These are phyloP conservation scores for Rhyacichthys aspro DNA, from an alignment of 2,797 vertebrate genomes.

Conservation along the genomic window DNA sequence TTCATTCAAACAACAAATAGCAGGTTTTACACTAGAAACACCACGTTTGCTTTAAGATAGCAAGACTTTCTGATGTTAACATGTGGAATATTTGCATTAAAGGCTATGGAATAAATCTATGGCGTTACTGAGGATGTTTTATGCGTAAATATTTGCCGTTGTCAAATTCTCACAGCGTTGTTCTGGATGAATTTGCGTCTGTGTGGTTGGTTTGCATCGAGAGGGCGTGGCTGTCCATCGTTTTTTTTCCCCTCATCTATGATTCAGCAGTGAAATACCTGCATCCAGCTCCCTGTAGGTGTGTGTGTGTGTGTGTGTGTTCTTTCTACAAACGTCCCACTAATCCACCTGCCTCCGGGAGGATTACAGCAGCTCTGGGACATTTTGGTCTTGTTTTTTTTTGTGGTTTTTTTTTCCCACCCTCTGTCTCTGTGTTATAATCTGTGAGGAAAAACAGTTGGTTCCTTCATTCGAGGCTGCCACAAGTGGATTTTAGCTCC, in stretches of 20 bases:
- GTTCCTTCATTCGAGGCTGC: slow-evolving; percentile 25
- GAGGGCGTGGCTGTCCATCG: not conserved
- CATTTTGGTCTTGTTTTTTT: slow-evolving; percentile 33
- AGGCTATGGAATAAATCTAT: no score
- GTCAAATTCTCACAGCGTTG: no score
- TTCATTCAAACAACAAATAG: no score
- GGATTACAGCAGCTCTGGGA: slow-evolving; percentile 58
- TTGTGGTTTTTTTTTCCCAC: no score
- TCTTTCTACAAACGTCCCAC: slow-evolving; percentile 20
- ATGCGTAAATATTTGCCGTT: no score
- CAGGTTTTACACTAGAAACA: no score
- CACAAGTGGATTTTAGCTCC: slow-evolving; percentile 37
- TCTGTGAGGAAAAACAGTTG: slow-evolving; percentile 13
- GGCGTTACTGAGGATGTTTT: no score
- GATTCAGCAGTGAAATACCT: slow-evolving; percentile 36
- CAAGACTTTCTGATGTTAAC: no score
- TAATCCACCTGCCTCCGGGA: slow-evolving; percentile 66
- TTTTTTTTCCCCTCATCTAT: not conserved
- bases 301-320: not conserved
- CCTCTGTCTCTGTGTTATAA: slow-evolving; percentile 25
- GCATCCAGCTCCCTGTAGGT: slow-evolving; percentile 18
- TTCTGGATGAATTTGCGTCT: no score
- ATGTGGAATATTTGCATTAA: no score
- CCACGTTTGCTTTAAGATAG: no score
- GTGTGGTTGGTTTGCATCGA: not conserved